Conservation (phyloP, 2,113 vertebrate species). For the Anguilla japonica region DNA sequence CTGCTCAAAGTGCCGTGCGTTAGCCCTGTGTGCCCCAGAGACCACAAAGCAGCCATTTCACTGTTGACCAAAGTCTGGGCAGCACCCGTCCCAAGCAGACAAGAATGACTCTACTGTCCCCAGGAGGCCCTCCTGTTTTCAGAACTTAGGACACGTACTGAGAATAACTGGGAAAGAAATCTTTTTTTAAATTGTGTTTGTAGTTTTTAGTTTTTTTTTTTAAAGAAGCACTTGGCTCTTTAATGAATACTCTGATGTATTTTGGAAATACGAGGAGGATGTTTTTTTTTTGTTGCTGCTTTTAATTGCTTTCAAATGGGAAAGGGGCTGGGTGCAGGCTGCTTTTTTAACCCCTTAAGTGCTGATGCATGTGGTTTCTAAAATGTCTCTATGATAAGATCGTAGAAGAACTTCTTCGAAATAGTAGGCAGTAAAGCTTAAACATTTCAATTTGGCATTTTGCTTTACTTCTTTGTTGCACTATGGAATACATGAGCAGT, state of each 20-base stretch:
- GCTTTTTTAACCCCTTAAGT: neutral
- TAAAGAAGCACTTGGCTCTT: neutral
- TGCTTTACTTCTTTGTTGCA: neutral
- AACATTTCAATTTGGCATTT: neutral
- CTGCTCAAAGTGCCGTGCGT: conserved; percentile 62
- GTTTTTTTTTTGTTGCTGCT: neutral
- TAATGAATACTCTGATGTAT: neutral
- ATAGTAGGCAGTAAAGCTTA: neutral
- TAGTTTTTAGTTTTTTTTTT: neutral
- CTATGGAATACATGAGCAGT: too few relatives aligned
- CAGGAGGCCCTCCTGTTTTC: conserved; percentile 8
- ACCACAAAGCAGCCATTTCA: conserved; percentile 63
- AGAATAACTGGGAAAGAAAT: neutral
- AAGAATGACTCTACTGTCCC: conserved; percentile 65
- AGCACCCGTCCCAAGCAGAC: conserved; percentile 66
- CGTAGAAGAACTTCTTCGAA: too few relatives aligned
- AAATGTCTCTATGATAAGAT: too few relatives aligned
- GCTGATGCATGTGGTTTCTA: neutral
- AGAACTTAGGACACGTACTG: neutral
- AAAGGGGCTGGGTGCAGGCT: neutral
- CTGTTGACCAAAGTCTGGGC: conserved; percentile 69
- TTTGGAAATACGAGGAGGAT: neutral
- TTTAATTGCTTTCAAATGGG: neutral
- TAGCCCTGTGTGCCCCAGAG: conserved; percentile 64
- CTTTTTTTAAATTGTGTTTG: neutral